Percentiles rank a stretch among this genome's conserved stretches.
These are phyloP conservation scores for Drosophila barbarae DNA, from an alignment of 2,888 invertebrate species.

Conservation along the genomic window DNA sequence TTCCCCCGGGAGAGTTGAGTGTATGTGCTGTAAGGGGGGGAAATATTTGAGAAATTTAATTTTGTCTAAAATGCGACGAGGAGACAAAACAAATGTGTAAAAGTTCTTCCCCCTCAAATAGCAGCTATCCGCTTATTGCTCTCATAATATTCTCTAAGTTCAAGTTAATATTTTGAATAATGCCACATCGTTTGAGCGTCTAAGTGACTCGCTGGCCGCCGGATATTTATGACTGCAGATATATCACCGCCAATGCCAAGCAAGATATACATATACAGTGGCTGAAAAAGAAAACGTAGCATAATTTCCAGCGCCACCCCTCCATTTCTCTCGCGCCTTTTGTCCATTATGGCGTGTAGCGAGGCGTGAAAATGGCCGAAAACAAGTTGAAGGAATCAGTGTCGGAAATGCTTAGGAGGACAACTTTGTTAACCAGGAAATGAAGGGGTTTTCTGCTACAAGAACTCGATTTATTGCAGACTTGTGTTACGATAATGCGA, in stretches of 20 bases:
- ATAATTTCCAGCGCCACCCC: slow-evolving; percentile 20
- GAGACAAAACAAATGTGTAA: slow-evolving; percentile 17
- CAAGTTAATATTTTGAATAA: slow-evolving; percentile 70
- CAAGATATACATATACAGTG: slow-evolving; percentile 1
- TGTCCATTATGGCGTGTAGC: slow-evolving; percentile 26
- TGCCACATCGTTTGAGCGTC: slow-evolving; percentile 64
- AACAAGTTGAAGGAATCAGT: slow-evolving; percentile 26
- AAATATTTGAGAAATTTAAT: slow-evolving; percentile 54
- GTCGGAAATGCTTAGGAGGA: slow-evolving; percentile 14
- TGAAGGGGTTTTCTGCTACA: slow-evolving; percentile 2
- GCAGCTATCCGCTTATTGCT: slow-evolving; percentile 29
- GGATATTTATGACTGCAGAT: slow-evolving; percentile 58
- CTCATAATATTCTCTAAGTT: slow-evolving; percentile 41
- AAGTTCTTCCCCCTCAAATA: background rate
- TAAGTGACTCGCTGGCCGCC: slow-evolving; percentile 53
- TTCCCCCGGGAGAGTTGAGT: slow-evolving; percentile 16
- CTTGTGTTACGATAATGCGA: background rate
- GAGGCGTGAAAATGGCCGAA: slow-evolving; percentile 30
- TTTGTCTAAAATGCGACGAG: slow-evolving; percentile 39
- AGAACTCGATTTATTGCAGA: background rate
- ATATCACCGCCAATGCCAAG: slow-evolving; percentile 40
- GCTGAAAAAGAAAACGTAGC: slow-evolving; percentile 13
- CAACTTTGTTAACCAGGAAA: slow-evolving; percentile 20
- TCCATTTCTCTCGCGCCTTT: slow-evolving; percentile 41
- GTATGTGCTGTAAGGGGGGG: slow-evolving; percentile 5